Conservation (phyloP, 2,888 invertebrate species). For the Plebejus anna region DNA sequence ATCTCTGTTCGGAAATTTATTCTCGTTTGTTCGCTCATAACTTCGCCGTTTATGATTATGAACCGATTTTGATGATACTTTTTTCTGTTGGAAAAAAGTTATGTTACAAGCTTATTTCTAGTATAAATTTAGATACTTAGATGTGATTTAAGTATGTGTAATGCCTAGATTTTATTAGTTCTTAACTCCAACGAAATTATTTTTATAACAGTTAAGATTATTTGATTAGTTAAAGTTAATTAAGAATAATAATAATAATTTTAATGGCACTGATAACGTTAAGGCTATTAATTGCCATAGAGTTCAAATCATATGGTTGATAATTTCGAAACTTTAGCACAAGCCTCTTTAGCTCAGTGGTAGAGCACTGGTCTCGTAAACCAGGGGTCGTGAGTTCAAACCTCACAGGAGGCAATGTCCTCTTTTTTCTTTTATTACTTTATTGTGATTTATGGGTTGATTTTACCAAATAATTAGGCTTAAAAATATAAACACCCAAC, state of each 20-base stretch:
- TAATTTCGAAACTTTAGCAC: slow-evolving; percentile 43
- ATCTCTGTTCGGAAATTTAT: too few relatives aligned
- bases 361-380: slow-evolving; percentile 91
- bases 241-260: neutral
- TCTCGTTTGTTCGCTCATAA: too few relatives aligned
- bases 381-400: slow-evolving; percentile 86
- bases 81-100: too few relatives aligned
- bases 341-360: slow-evolving; percentile 89
- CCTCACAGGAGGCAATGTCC: slow-evolving; percentile 64
- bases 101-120: too few relatives aligned
- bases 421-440: neutral
- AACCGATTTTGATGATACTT: too few relatives aligned
- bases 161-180: too few relatives aligned
- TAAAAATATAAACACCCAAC: too few relatives aligned
- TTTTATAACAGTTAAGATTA: neutral
- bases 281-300: neutral
- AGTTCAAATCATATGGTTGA: neutral
- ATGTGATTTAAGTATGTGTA: too few relatives aligned
- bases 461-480: neutral
- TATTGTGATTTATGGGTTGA: neutral
- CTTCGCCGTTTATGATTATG: too few relatives aligned
- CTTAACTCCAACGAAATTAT: too few relatives aligned
- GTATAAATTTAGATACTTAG: too few relatives aligned
- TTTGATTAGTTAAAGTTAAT: neutral
- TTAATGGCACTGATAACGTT: neutral